Evolutionary conservation across 2,888 invertebrate genomes (phyloP).

Genomic region (Cephus runcator): DNA sequence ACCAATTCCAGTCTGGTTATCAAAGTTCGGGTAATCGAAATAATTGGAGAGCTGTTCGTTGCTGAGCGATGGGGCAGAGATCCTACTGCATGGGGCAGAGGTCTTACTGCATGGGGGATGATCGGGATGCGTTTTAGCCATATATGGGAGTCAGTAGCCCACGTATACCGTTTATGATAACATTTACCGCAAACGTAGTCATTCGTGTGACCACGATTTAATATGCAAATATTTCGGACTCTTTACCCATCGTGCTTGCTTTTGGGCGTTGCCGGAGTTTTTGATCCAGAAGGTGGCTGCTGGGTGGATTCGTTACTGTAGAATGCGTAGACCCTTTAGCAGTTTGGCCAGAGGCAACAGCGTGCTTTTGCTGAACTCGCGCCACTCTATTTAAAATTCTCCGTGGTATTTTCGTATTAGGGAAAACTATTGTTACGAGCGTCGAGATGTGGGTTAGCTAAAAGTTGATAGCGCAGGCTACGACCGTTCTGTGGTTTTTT

Average conservation of each 20-base stretch:
- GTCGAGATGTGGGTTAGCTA: background rate
- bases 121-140: background rate
- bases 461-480: background rate
- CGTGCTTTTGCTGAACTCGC: slow-evolving; percentile 33
- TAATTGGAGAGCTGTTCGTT: background rate
- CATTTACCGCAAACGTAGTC: background rate
- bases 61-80: background rate
- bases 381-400: slow-evolving; percentile 58
- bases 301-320: slow-evolving; percentile 8
- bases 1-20: background rate
- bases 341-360: slow-evolving; percentile 30
- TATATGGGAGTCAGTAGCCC: background rate
- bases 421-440: slow-evolving; percentile 29
- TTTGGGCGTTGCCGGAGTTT: background rate
- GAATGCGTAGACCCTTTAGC: slow-evolving; percentile 38
- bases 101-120: background rate
- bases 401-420: slow-evolving; percentile 50
- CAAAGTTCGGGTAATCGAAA: background rate
- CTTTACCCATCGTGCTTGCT: background rate
- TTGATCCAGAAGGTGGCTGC: background rate
- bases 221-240: background rate
- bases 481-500: background rate
- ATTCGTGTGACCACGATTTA: background rate
- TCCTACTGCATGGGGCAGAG: no score
- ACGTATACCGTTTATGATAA: background rate